A percentile compares a stretch with the other conserved stretches of the same genome.
Conservation (phyloP, 2,113 vertebrate genomes). For the Phrynocephalus versicolor region DNA sequence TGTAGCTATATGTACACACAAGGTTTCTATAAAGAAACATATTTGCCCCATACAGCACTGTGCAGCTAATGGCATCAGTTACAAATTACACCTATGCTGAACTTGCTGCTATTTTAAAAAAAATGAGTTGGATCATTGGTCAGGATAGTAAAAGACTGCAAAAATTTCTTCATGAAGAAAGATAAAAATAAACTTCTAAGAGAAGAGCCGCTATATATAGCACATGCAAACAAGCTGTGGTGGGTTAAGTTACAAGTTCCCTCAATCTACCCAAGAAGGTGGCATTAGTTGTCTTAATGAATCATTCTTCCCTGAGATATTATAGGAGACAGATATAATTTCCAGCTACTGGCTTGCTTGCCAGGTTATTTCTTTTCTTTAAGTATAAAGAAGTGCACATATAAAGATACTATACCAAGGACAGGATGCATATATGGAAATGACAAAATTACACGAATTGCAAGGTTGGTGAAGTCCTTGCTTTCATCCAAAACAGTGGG, state of each 20-base stretch:
- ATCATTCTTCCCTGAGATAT: not conserved
- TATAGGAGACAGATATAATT: not conserved
- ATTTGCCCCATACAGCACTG: not conserved
- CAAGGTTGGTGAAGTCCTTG: not conserved
- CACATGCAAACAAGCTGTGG: not conserved
- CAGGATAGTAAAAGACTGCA: not conserved
- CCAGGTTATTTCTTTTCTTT: not conserved
- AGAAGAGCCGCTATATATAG: constrained; percentile 46
- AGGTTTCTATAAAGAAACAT: not conserved
- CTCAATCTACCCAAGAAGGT: not conserved
- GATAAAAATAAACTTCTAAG: constrained; percentile 30
- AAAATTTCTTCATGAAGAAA: not conserved
- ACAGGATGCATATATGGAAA: not conserved
- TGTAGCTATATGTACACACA: not conserved
- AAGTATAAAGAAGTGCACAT: not conserved
- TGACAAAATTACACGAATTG: not conserved
- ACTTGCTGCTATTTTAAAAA: not conserved
- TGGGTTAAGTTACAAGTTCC: constrained; percentile 38
- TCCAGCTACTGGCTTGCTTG: not conserved
- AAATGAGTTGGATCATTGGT: not conserved
- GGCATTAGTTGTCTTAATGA: not conserved
- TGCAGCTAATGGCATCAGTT: accelerated
- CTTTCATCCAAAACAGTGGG: no score
- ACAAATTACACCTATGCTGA: not conserved
- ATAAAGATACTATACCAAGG: not conserved